Evolutionary conservation across 2,113 vertebrate species (phyloP), one percentile per base, ranked within the genome.

Genomic region (Procavia capensis): DNA sequence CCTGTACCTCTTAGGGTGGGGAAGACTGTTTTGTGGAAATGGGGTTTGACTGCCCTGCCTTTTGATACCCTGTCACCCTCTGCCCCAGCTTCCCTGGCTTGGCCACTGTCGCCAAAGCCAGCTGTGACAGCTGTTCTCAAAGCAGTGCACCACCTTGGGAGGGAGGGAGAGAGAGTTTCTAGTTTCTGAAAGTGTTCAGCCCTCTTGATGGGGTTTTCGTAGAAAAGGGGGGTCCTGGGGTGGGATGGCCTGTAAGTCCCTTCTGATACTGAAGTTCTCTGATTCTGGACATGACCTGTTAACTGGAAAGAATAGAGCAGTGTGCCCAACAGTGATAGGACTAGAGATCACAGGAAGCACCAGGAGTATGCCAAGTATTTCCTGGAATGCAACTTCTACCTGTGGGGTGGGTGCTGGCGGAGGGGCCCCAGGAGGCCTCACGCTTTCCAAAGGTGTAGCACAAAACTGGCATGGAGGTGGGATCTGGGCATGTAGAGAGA

Each of bases 401-500:
- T 68, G 54, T 39, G 50, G n/a, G 39, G 61, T 47, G 31, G 61
- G 25, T 54, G 63, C 74, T 17, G 20, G 47, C 43, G 6, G 31
- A 76, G 88, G 39, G 79, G 76, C 39, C 54, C 41, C 29, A 29
- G 47, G 68, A 84, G 57, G 2, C 39, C 81, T 89, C 66, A 24
- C 66, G 20, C 88, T 88, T 85, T 72, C 57, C 45, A 82, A 86
- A 90, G 81, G 43, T 41, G 39, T 45, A 59, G 59, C 54, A 87
- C 80, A 80, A 80, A 93, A 87, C 88, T 86, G 93, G 80, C 85
- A 43, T 8, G 43, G 70, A 87, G 63, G 88, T 91, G 84, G 45
- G 59, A 57, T 80, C 70, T 85, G 89, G 82, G 85, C 84, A 81
- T 72, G 64, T 93, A 90, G 41, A 90, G 83, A 83, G 91, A 92